These are phyloP conservation scores for Geophilus truncorum DNA, from an alignment of 2,888 invertebrate species.

Conservation along the genomic window DNA sequence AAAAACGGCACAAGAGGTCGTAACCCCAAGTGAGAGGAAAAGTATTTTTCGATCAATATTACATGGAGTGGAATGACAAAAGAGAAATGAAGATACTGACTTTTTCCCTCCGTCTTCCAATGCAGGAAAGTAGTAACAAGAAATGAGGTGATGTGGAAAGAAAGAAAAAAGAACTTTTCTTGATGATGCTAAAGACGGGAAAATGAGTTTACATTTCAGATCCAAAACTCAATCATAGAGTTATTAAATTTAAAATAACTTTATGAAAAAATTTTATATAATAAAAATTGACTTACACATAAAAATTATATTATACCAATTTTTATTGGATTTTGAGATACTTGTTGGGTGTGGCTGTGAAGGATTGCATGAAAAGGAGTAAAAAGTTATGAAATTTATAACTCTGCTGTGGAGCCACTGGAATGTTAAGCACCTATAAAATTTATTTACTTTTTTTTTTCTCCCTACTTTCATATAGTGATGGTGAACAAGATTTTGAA, in stretches of 20 bases:
- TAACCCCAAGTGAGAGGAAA: constrained; percentile 22
- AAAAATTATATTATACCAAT: not conserved
- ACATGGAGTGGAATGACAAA: constrained; percentile 11
- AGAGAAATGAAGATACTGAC: constrained; percentile 22
- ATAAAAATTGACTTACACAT: no score
- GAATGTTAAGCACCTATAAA: constrained; percentile 3
- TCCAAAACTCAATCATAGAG: no score
- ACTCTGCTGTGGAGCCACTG: not conserved
- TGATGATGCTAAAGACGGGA: not conserved
- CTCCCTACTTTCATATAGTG: no score
- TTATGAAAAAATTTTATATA: no score
- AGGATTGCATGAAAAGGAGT: not conserved
- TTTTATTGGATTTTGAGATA: no score
- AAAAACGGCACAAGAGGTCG: constrained; percentile 2
- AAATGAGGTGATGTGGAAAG: not conserved
- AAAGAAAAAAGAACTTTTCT: not conserved
- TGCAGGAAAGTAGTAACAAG: not conserved
- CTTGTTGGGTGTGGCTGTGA: not conserved
- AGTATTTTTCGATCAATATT: constrained; percentile 27
- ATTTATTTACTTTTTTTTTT: not conserved
- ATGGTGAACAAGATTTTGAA: not conserved
- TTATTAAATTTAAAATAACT: no score
- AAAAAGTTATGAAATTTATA: not conserved
- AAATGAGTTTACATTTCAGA: not conserved
- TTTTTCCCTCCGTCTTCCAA: not conserved